These are phyloP conservation scores for Dolichallabes microphthalmus DNA, from an alignment of 2,113 vertebrate genomes.

Conservation along the genomic window DNA sequence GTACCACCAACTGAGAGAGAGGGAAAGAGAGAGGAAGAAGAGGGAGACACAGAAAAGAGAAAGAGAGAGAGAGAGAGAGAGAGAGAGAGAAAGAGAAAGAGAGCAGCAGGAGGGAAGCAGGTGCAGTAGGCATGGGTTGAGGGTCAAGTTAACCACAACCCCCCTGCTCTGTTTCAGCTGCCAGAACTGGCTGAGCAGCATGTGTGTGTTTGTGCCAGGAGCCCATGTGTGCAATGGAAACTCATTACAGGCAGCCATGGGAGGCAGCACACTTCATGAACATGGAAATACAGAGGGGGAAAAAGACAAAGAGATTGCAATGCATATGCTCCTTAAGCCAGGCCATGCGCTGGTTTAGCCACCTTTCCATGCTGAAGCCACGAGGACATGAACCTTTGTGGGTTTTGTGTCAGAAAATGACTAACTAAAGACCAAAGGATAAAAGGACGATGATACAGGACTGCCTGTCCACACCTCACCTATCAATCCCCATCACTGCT, in stretches of 20 bases:
- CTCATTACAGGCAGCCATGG: conserved; percentile 59
- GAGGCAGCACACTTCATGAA: conserved; percentile 33
- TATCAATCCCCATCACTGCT: conserved; percentile 19
- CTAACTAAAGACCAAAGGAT: conserved; percentile 16
- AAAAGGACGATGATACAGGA: conserved; percentile 11
- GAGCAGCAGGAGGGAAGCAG: conserved; percentile 25
- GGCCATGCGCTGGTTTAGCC: conserved; percentile 75
- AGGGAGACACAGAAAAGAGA: conserved; percentile 4
- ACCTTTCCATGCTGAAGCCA: conserved; percentile 74
- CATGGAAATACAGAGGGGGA: conserved; percentile 39
- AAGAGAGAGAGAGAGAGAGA: too few species aligned
- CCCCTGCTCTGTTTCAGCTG: conserved; percentile 56
- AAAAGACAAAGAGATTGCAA: conserved; percentile 56
- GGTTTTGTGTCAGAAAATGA: conserved; percentile 7
- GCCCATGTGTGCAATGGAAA: conserved; percentile 65
- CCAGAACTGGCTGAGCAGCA: conserved; percentile 58
- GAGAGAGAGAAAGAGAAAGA: background rate
- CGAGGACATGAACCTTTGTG: conserved; percentile 56
- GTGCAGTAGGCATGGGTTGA: conserved; percentile 8
- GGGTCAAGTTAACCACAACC: background rate
- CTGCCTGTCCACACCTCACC: conserved; percentile 27
- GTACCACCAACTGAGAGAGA: conserved; percentile 12
- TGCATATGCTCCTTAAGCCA: conserved; percentile 71
- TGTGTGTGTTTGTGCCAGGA: conserved; percentile 63
- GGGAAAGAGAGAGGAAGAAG: background rate